These are phyloP conservation scores for Plusia festucae DNA, from an alignment of 2,888 invertebrate genomes.

Conservation along the genomic window DNA sequence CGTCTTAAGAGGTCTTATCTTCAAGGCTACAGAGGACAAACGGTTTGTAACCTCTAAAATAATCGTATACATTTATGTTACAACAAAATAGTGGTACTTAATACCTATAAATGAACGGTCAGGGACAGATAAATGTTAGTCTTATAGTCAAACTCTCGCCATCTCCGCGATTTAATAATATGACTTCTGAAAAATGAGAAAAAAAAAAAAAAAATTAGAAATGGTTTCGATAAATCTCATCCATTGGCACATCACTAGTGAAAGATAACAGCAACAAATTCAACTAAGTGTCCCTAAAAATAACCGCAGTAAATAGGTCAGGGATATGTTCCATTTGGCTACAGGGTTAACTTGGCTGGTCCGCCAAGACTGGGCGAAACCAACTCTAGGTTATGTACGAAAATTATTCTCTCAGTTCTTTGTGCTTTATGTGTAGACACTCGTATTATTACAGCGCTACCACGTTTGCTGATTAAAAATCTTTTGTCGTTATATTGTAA, in stretches of 20 bases:
- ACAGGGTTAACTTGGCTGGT: conserved; percentile 67
- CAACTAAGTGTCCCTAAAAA: conserved; percentile 57
- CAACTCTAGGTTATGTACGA: conserved; percentile 54
- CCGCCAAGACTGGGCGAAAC: conserved; percentile 62
- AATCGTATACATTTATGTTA: background rate
- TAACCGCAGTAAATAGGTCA: conserved; percentile 70
- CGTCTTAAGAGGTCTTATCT: background rate
- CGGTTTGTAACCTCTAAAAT: background rate
- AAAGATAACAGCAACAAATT: conserved; percentile 58
- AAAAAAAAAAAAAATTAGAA: conserved; percentile 31
- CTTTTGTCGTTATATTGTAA: conserved; percentile 51
- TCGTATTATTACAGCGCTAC: conserved; percentile 54
- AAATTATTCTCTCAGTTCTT: conserved; percentile 64
- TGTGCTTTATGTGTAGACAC: conserved; percentile 56
- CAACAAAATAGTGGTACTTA: background rate
- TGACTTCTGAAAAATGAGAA: background rate
- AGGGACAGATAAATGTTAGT: conserved; percentile 12
- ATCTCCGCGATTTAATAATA: conserved; percentile 38
- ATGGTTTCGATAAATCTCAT: conserved; percentile 39
- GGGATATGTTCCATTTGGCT: conserved; percentile 77
- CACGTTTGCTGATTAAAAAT: conserved; percentile 65
- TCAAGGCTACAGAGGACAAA: background rate
- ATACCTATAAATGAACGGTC: background rate
- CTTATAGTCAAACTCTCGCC: conserved; percentile 39
- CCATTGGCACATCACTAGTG: conserved; percentile 43